Evolutionary conservation across 2,888 invertebrate genomes (phyloP).

Genomic region (Diaperis boleti): DNA sequence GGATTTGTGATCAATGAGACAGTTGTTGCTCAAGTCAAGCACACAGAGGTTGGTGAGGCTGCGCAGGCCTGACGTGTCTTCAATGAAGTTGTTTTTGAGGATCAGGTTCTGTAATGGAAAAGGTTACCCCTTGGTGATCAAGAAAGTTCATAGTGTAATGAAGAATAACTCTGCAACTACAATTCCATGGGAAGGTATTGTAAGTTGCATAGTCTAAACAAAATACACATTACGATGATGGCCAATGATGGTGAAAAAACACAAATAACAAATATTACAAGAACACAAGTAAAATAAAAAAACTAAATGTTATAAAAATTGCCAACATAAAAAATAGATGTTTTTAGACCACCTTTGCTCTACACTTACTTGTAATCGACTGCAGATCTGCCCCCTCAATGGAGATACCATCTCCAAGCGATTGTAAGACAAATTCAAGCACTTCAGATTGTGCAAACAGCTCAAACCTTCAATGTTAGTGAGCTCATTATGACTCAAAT

Average conservation of each 20-base stretch:
- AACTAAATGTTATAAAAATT: conserved; percentile 12
- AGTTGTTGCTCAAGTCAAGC: conserved; percentile 75
- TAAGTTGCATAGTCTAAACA: no score
- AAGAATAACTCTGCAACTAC: no score
- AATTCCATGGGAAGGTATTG: no score
- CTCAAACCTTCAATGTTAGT: conserved; percentile 69
- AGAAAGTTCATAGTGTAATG: no score
- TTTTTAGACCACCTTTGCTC: no score
- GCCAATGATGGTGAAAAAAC: no score
- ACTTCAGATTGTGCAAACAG: conserved; percentile 73
- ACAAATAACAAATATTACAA: no score
- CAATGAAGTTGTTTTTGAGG: conserved; percentile 75
- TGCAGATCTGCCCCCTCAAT: conserved; percentile 70
- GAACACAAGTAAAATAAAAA: no score
- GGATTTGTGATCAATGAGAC: conserved; percentile 71
- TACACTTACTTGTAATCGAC: conserved; percentile 63
- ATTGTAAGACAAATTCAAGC: conserved; percentile 76
- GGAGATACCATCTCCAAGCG: conserved; percentile 70
- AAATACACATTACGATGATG: no score
- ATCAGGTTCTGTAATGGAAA: conserved; percentile 70
- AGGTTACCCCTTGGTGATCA: neutral
- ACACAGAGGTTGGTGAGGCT: conserved; percentile 70
- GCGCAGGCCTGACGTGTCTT: conserved; percentile 70
- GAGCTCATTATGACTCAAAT: conserved; percentile 75
- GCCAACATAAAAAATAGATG: no score